A percentile compares a stretch with the other conserved stretches of the same genome.
These are phyloP conservation scores for Euzophera pinguis DNA, from an alignment of 2,888 invertebrate genomes.

Conservation along the genomic window DNA sequence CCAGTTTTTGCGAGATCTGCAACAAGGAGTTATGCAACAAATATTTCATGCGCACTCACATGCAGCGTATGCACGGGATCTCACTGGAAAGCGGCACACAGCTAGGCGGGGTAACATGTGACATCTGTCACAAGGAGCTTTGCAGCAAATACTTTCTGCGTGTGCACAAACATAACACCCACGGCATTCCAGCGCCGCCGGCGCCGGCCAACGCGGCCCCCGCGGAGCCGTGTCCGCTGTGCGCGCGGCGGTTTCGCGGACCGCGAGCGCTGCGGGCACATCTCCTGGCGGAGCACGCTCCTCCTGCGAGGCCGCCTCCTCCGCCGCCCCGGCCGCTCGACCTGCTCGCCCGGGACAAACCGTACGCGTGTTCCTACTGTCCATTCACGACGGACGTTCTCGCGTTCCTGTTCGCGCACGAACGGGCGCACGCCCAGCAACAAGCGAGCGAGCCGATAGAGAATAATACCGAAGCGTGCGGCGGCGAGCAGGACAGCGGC, in stretches of 20 bases:
- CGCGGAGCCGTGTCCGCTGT: conserved; percentile 85
- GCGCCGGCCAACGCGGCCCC: conserved; percentile 75
- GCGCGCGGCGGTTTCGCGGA: conserved; percentile 92
- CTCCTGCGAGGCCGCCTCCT: conserved; percentile 64
- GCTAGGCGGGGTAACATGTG: conserved; percentile 96
- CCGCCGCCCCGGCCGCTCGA: conserved; percentile 77
- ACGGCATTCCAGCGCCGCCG: conserved; percentile 95
- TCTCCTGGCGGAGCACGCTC: conserved; percentile 91
- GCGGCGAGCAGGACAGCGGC: conserved; percentile 31
- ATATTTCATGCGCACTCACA: conserved; percentile 99
- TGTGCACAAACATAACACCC: conserved; percentile 98
- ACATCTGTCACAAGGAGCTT: conserved; percentile 98
- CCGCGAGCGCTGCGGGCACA: conserved; percentile 94
- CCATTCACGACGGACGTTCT: conserved; percentile 93
- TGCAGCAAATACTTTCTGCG: conserved; percentile 98
- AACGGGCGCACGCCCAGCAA: conserved; percentile 86
- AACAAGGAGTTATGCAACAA: conserved; percentile 99
- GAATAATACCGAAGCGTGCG: conserved; percentile 28
- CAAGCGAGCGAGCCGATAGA: conserved; percentile 45
- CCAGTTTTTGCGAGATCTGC: conserved; percentile 97
- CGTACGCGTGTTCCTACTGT: conserved; percentile 94
- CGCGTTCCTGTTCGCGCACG: conserved; percentile 95
- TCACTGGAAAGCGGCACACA: conserved; percentile 95
- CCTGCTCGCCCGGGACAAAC: conserved; percentile 81
- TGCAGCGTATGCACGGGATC: conserved; percentile 99